Percentiles rank a stretch among this genome's conserved stretches.
phyloP scores from a whole-genome alignment of 2,113 vertebrate species.

The Rousettus leschenaultii region DNA sequence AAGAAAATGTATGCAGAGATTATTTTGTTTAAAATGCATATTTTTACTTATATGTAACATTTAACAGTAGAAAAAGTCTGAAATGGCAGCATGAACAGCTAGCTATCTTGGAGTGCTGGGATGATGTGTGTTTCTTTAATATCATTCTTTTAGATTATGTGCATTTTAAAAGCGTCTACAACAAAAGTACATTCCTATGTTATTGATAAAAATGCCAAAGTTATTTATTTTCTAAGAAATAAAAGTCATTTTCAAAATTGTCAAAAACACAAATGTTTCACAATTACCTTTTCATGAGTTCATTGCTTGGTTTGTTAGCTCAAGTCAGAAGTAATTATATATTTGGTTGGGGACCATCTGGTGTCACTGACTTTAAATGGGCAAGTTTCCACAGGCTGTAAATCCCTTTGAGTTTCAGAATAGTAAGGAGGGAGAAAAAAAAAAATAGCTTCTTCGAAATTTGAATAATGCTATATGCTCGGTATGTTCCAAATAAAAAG shows the following conservation, averaged over 20 bases:
- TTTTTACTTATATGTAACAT: background rate
- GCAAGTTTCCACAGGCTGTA: constrained; percentile 4
- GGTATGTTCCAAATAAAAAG: background rate
- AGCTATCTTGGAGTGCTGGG: background rate
- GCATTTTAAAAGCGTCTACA: background rate
- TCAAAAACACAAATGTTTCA: constrained; percentile 17
- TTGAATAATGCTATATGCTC: background rate
- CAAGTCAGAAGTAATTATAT: constrained; percentile 45
- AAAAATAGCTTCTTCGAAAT: background rate
- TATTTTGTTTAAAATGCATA: background rate
- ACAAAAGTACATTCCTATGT: background rate
- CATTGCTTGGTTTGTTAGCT: constrained; percentile 15
- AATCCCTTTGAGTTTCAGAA: constrained; percentile 30
- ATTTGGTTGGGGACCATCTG: constrained; percentile 46
- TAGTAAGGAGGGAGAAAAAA: background rate
- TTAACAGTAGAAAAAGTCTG: background rate
- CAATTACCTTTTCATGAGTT: background rate
- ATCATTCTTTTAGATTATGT: background rate
- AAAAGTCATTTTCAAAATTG: constrained; percentile 33
- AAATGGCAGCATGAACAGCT: background rate
- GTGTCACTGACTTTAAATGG: constrained; percentile 44
- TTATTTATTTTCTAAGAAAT: constrained; percentile 24
- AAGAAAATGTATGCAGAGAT: background rate
- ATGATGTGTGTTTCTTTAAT: background rate
- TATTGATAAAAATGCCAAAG: constrained; percentile 26